phyloP scores from a whole-genome alignment of 37 sponge, comb jelly and placozoan genomes.

The Mnemiopsis leidyi region DNA sequence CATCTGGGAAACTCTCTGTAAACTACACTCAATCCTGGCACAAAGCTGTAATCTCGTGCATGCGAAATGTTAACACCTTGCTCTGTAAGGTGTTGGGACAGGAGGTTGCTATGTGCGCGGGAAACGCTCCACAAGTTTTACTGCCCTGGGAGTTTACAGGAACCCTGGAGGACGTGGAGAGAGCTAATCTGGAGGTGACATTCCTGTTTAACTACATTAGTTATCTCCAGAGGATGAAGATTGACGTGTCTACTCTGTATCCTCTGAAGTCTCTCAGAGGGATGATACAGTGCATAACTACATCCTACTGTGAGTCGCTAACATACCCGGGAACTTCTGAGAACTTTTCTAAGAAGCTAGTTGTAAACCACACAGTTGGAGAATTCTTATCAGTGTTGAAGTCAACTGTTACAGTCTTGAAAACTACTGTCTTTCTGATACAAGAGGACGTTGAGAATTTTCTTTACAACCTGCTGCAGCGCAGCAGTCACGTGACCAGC shows the following conservation, averaged over 20 bases:
- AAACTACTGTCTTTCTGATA: background rate
- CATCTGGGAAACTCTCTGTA: slow-evolving; percentile 4
- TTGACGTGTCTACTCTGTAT: background rate
- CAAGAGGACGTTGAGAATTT: background rate
- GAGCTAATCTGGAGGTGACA: background rate
- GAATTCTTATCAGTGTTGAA: background rate
- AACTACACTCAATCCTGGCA: background rate
- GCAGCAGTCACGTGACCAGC: background rate
- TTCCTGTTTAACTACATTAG: background rate
- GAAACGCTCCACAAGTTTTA: background rate
- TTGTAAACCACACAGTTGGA: background rate
- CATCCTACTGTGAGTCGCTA: background rate
- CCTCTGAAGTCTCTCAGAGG: background rate
- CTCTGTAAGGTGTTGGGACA: background rate
- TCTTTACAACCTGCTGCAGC: background rate
- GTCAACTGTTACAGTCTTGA: background rate
- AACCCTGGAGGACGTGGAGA: background rate
- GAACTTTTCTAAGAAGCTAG: background rate
- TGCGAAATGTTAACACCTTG: background rate
- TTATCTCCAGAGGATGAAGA: background rate
- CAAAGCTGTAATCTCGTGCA: background rate
- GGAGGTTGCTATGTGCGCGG: background rate
- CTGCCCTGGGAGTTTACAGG: background rate
- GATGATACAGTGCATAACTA: background rate
- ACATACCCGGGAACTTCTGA: background rate